A percentile compares a stretch with the other conserved stretches of the same genome.
These are phyloP conservation scores for Phocoena phocoena DNA, from an alignment of 2,113 vertebrate genomes.

Conservation along the genomic window DNA sequence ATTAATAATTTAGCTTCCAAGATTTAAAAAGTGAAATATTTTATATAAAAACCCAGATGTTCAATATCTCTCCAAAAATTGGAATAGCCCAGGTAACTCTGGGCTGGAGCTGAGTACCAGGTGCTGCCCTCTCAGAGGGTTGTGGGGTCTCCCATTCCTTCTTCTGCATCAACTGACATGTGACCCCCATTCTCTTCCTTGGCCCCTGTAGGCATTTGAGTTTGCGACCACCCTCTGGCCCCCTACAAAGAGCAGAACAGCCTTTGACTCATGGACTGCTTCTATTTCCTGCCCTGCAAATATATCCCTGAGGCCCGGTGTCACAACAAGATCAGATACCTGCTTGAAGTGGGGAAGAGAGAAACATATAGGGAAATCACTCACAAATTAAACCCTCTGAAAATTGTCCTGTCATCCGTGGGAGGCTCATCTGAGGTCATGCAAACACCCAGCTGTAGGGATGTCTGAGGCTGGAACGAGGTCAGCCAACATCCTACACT, in stretches of 20 bases:
- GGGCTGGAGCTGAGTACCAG: neutral
- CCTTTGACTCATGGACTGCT: neutral
- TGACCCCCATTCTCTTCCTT: too few relatives aligned
- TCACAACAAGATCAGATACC: neutral
- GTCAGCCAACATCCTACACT: neutral
- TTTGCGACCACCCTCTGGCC: neutral
- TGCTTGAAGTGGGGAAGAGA: neutral
- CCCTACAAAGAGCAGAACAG: neutral
- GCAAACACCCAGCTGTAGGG: too few relatives aligned
- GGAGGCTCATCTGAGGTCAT: neutral
- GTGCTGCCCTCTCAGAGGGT: neutral
- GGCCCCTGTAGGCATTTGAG: neutral
- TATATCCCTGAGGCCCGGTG: neutral
- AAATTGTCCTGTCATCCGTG: neutral
- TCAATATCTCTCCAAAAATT: neutral
- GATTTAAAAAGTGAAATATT: neutral
- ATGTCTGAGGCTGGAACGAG: neutral
- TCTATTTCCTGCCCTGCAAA: neutral
- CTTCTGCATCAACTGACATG: accelerated
- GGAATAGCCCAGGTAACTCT: too few relatives aligned
- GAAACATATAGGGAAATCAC: neutral
- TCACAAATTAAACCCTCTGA: neutral
- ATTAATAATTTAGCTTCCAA: neutral
- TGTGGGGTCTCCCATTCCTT: accelerated
- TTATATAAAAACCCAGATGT: neutral